Evolutionary conservation across 2,113 vertebrate genomes (phyloP).

Genomic region (Genyomyrus donnyi): DNA sequence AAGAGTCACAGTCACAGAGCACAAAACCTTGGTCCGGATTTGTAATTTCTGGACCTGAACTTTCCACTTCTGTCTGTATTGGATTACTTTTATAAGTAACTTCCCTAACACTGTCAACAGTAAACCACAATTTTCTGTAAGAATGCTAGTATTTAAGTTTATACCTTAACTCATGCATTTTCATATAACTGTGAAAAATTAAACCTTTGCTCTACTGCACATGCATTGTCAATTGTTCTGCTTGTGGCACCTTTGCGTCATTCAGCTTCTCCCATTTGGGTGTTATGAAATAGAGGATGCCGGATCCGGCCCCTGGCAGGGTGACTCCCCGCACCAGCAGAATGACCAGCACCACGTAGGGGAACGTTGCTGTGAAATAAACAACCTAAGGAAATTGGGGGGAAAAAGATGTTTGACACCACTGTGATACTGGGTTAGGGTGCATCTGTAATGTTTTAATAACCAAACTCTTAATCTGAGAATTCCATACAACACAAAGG

Average conservation of each 20-base stretch:
- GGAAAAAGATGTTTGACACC: not conserved
- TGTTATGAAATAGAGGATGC: conserved; percentile 96
- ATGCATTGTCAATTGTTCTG: not conserved
- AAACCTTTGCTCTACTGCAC: not conserved
- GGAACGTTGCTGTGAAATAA: conserved; percentile 95
- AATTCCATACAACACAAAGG: not conserved
- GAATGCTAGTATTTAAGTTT: not conserved
- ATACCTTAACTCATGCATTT: not conserved
- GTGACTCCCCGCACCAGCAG: conserved; percentile 89
- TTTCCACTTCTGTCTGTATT: not conserved
- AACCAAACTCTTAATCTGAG: not conserved
- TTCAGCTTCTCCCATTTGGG: conserved; percentile 96
- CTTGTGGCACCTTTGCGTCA: conserved; percentile 77
- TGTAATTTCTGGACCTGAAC: too few relatives aligned
- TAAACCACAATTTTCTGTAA: not conserved
- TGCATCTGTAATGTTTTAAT: not conserved
- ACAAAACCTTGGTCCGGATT: not conserved
- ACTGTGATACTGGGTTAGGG: not conserved
- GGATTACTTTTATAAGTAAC: not conserved
- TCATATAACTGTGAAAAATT: not conserved
- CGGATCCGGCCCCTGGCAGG: conserved; percentile 82
- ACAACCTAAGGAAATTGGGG: conserved; percentile 69
- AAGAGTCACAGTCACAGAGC: not conserved
- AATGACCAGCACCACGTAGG: conserved; percentile 92
- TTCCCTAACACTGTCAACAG: not conserved